Evolutionary conservation across 2,888 invertebrate genomes (phyloP).

Genomic region (Endomychus coccineus): DNA sequence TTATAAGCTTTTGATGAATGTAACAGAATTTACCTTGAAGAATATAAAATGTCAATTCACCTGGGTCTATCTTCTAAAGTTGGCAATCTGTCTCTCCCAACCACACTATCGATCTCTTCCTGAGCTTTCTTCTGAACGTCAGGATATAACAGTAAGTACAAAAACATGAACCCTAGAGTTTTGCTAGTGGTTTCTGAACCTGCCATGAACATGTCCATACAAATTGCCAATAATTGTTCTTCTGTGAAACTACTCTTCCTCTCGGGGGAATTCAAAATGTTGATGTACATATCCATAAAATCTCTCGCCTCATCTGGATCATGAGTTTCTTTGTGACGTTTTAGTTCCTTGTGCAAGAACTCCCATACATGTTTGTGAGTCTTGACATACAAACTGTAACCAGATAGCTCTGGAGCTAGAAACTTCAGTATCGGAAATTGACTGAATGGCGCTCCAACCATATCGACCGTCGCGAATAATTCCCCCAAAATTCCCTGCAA

Average conservation of each 20-base stretch:
- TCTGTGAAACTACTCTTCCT: slow-evolving; percentile 54
- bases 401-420: slow-evolving; percentile 67
- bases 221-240: slow-evolving; percentile 68
- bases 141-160: slow-evolving; percentile 64
- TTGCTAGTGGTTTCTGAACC: slow-evolving; percentile 82
- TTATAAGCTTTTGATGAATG: too few species aligned
- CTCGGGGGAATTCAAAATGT: slow-evolving; percentile 55
- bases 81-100: slow-evolving; percentile 63
- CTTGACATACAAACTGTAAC: slow-evolving; percentile 65
- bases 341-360: slow-evolving; percentile 64
- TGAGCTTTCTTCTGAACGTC: slow-evolving; percentile 68
- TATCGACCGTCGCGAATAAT: slow-evolving; percentile 66
- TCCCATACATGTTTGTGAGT: slow-evolving; percentile 66
- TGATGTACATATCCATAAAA: slow-evolving; percentile 75
- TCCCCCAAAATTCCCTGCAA: slow-evolving; percentile 63
- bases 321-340: slow-evolving; percentile 60
- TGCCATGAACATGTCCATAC: slow-evolving; percentile 81
- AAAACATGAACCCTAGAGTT: slow-evolving; percentile 67
- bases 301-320: slow-evolving; percentile 60
- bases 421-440: slow-evolving; percentile 66
- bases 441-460: slow-evolving; percentile 73
- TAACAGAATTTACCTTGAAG: too few species aligned
- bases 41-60: slow-evolving; percentile 52
- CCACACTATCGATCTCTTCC: slow-evolving; percentile 66
- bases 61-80: slow-evolving; percentile 61